Conservation (phyloP, 2,797 vertebrate genomes). For the Arctocebus calabarensis region DNA sequence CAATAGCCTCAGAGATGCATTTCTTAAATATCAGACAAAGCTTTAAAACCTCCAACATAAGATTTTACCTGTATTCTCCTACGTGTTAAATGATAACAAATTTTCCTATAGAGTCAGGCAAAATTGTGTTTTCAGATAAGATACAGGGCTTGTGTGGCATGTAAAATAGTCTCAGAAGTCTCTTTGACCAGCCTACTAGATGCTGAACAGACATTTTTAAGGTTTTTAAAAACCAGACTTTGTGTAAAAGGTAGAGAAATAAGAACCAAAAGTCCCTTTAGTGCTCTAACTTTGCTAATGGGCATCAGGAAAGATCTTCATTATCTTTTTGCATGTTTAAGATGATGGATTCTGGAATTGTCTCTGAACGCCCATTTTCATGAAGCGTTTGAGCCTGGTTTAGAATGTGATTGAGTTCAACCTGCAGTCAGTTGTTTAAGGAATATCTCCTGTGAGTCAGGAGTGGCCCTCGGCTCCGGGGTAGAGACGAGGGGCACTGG, state of each 20-base stretch:
- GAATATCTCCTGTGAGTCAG: not conserved
- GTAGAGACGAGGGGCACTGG: fast-evolving
- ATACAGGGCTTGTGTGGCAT: slow-evolving; percentile 36
- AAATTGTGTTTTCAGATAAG: slow-evolving; percentile 62
- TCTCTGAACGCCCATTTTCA: slow-evolving; percentile 17
- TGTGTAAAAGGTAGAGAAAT: slow-evolving; percentile 63
- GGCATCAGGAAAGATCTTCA: slow-evolving; percentile 55
- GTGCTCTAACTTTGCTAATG: slow-evolving; percentile 66
- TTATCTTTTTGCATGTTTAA: slow-evolving; percentile 70
- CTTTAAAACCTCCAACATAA: slow-evolving; percentile 10
- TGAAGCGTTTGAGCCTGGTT: not conserved
- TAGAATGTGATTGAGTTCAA: not conserved
- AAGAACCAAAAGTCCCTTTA: slow-evolving; percentile 56
- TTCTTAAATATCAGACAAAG: slow-evolving; percentile 56
- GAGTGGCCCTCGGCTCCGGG: not conserved
- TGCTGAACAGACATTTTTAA: slow-evolving; percentile 71
- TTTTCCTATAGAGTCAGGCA: slow-evolving; percentile 46
- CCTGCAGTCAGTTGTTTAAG: not conserved
- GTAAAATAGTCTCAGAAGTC: slow-evolving; percentile 66
- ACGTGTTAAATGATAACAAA: slow-evolving; percentile 61
- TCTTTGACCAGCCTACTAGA: slow-evolving; percentile 54
- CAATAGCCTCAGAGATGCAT: not conserved
- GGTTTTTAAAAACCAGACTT: slow-evolving; percentile 62
- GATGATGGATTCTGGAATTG: slow-evolving; percentile 46
- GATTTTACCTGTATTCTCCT: slow-evolving; percentile 53